Evolutionary conservation across 2,113 vertebrate genomes (phyloP), one percentile per base, ranked within the genome.

Genomic region (Melanocharis versteri): DNA sequence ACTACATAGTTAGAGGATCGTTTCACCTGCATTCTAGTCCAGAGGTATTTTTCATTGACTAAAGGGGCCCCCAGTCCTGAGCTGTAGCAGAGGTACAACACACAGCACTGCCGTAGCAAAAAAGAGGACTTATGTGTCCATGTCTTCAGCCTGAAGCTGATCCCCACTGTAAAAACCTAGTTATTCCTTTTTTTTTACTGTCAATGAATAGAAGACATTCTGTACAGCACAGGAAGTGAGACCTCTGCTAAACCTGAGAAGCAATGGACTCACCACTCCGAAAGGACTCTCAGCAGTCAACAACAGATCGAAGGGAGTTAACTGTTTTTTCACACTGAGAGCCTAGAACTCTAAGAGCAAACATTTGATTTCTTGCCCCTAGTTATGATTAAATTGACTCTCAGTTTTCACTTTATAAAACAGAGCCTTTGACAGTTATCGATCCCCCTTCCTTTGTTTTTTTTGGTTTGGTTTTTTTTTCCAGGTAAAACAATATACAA

Each of bases 241-340:
- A 66, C 7, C 80, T 48, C 33, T 1, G 1, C 56, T 15, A 85
- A 90, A 71, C 13, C 42, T 27, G 31, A 44, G 39, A 5, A 65
- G 30, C 22, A 14, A 33, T 18, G 21, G 15, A 35, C 19, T 5
- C 26, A 37, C 13, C 58, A 31, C 21, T 22, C 17, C 53, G n/a
- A n/a, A 57, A 90, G 22, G 45, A 33, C 22, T 70, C 45, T 33
- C 64, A 64, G 10, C 9, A 60, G 15, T 7, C 31, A 51, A 47
- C 12, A 39, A 53, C 1, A 77, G 7, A 61, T 6, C 15, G 30
- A 61, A 50, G 18, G 19, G 11, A 68, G 15, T 40, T 40, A 19
- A 24, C 7, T 62, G 0, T 1, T 26, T 48, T n/a, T 61, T 39
- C 6, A n/a, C 5, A 61, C 17, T 27, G 20, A 42, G 2, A 73